Evolutionary conservation across 2,797 vertebrate species (phyloP).

Genomic region (Aulostomus chinensis): DNA sequence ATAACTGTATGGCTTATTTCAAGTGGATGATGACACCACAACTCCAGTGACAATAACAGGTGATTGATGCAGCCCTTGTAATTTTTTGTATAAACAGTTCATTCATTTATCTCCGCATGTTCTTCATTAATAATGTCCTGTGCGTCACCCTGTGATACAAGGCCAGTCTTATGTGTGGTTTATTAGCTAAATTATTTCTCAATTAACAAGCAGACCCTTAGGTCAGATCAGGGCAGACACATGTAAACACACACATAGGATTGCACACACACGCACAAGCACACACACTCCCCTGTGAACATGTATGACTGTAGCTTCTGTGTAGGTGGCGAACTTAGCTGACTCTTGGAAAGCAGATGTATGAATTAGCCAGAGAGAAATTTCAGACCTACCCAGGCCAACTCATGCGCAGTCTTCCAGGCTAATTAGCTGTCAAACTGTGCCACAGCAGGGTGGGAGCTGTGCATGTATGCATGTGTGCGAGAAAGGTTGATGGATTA

Average conservation of each 20-base stretch:
- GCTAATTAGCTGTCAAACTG: slow-evolving; percentile 35
- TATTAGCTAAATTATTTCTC: neutral
- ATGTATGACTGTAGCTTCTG: neutral
- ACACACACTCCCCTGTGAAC: too few species aligned
- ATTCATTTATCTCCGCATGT: too few species aligned
- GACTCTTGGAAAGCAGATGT: slow-evolving; percentile 53
- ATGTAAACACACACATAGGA: neutral
- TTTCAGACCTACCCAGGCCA: neutral
- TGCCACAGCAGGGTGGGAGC: neutral
- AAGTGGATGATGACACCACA: too few species aligned
- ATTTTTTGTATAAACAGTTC: too few species aligned
- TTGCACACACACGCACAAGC: neutral
- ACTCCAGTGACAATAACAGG: too few species aligned
- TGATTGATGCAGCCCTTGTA: too few species aligned
- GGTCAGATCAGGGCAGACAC: slow-evolving; percentile 9
- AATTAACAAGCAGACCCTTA: neutral
- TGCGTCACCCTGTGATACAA: too few species aligned
- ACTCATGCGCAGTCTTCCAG: slow-evolving; percentile 4
- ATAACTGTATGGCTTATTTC: too few species aligned
- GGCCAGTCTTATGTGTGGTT: neutral
- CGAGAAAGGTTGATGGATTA: slow-evolving; percentile 2
- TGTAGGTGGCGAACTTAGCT: slow-evolving; percentile 13
- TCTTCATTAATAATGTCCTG: too few species aligned
- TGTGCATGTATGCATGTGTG: slow-evolving; percentile 11
- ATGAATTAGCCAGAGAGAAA: slow-evolving; percentile 46